These are phyloP conservation scores for Minunthozetes semirufus DNA, from an alignment of 2,888 invertebrate species.

Conservation along the genomic window DNA sequence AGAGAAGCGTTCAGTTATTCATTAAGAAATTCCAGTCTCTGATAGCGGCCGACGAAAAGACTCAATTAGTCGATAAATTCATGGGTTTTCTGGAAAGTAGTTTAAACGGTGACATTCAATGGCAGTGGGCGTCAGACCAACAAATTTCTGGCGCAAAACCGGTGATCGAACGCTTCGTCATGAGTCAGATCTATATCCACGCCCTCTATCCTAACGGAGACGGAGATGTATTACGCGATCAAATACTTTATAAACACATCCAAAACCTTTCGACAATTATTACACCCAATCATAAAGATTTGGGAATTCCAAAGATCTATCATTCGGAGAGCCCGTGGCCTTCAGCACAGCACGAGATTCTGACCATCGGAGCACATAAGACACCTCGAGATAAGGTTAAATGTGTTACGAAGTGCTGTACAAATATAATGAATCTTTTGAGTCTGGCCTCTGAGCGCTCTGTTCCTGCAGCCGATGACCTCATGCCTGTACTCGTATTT, in stretches of 20 bases:
- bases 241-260: constrained; percentile 83
- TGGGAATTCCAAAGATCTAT: constrained; percentile 71
- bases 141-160: constrained; percentile 69
- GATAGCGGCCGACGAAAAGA: constrained; percentile 77
- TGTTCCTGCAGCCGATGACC: constrained; percentile 83
- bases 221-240: constrained; percentile 83
- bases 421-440: constrained; percentile 86
- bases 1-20: constrained; percentile 64
- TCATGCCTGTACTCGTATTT: constrained; percentile 91
- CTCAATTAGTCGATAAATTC: constrained; percentile 75
- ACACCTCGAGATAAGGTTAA: constrained; percentile 78
- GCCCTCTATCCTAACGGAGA: constrained; percentile 96
- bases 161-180: constrained; percentile 82
- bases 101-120: constrained; percentile 63
- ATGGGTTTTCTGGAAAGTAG: constrained; percentile 54
- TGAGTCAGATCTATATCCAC: constrained; percentile 80
- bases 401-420: constrained; percentile 78
- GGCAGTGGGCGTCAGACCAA: constrained; percentile 65
- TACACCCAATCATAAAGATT: constrained; percentile 70
- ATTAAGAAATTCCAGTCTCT: constrained; percentile 71
- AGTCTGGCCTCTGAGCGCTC: constrained; percentile 64
- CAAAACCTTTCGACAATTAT: constrained; percentile 67
- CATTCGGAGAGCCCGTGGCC: constrained; percentile 92
- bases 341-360: constrained; percentile 82
- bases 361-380: constrained; percentile 80